These are phyloP conservation scores for Leptodactylus fuscus DNA, from an alignment of 2,113 vertebrate species.

Conservation along the genomic window DNA sequence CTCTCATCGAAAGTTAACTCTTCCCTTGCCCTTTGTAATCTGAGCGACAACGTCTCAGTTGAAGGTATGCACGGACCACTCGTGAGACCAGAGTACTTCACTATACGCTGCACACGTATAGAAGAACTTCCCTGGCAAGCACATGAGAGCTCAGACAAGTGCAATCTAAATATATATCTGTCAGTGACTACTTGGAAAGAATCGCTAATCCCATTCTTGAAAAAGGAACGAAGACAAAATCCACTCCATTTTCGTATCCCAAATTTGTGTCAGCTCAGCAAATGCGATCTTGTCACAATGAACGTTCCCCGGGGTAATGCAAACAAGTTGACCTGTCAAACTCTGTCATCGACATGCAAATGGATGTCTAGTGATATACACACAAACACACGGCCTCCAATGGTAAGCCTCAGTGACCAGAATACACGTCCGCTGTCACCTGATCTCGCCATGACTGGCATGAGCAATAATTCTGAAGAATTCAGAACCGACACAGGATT, in stretches of 20 bases:
- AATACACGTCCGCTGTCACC: constrained; percentile 68
- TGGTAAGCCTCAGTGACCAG: constrained; percentile 65
- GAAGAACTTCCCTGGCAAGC: constrained; percentile 6
- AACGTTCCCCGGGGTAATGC: constrained; percentile 67
- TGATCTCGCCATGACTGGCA: constrained; percentile 65
- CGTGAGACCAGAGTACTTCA: background rate
- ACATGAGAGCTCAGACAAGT: constrained; percentile 43
- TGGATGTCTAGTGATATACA: constrained; percentile 69
- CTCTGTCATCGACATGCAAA: constrained; percentile 68
- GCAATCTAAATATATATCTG: constrained; percentile 46
- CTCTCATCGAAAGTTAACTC: constrained; percentile 38
- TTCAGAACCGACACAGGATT: constrained; percentile 68
- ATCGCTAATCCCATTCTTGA: constrained; percentile 2
- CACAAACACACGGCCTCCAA: constrained; percentile 64
- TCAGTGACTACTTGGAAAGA: constrained; percentile 10
- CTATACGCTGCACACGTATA: background rate
- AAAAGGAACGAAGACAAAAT: constrained; percentile 55
- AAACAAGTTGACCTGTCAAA: constrained; percentile 71
- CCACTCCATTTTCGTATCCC: constrained; percentile 62
- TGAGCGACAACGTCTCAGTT: background rate
- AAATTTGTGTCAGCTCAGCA: constrained; percentile 70
- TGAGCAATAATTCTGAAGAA: constrained; percentile 72
- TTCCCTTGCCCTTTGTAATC: background rate
- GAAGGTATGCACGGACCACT: background rate
- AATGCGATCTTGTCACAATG: constrained; percentile 68